Conservation (phyloP, 2,797 vertebrate genomes). For the Pelochelys cantorii region DNA sequence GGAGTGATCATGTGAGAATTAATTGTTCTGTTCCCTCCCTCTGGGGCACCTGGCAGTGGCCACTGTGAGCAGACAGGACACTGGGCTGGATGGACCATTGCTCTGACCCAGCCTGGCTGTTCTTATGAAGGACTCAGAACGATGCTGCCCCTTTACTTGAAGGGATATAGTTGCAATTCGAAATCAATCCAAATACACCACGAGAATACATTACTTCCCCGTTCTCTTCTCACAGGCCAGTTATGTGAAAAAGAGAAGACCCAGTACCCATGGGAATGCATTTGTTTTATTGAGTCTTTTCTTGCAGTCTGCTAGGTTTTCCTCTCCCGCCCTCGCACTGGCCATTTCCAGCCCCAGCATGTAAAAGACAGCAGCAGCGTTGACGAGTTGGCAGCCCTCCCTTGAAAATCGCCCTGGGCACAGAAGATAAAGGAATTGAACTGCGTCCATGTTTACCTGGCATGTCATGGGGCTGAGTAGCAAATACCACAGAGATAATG, state of each 20-base stretch:
- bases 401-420: constrained; percentile 12
- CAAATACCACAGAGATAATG: constrained; percentile 41
- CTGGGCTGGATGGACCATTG: no score
- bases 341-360: background rate
- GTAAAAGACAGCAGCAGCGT: background rate
- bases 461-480: constrained; percentile 8
- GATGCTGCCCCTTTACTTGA: background rate
- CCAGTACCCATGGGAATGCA: rapidly evolving
- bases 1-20: no score
- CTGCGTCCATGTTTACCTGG: background rate
- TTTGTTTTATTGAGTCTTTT: background rate
- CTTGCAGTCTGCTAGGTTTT: background rate
- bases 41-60: no score
- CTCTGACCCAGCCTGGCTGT: background rate
- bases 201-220: background rate
- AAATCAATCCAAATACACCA: background rate
- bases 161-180: background rate
- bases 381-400: background rate
- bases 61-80: no score
- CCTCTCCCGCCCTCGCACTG: background rate
- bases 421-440: constrained; percentile 27
- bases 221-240: background rate
- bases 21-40: no score
- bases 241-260: background rate
- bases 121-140: background rate